Percentiles rank a stretch among this genome's conserved stretches.
Evolutionary conservation across 2,113 vertebrate species (phyloP).

Genomic region (Isichthys henryi): DNA sequence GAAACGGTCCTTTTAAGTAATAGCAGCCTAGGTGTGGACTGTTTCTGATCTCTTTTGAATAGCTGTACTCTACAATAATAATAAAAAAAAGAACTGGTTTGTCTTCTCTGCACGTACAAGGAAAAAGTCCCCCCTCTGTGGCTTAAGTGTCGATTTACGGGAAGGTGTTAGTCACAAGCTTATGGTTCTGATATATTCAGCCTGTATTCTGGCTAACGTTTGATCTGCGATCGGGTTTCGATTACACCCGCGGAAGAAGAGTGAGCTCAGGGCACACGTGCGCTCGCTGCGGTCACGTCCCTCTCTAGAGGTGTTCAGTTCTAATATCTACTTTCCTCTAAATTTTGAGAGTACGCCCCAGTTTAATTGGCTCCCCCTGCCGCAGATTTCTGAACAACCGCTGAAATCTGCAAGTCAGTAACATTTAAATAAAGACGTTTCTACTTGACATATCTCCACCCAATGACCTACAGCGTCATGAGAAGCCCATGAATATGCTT

Average conservation of each 20-base stretch:
- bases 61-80: background rate
- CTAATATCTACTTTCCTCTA: background rate
- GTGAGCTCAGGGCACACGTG: background rate
- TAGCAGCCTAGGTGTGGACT: background rate
- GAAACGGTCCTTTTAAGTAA: background rate
- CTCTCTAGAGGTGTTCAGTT: background rate
- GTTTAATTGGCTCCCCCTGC: background rate
- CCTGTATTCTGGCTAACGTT: background rate
- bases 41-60: background rate
- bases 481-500: background rate
- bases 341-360: background rate
- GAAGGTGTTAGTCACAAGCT: background rate
- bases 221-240: background rate
- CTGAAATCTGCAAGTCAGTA: background rate
- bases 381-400: background rate
- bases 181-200: background rate
- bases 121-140: background rate
- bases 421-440: constrained; percentile 14
- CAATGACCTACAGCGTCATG: background rate
- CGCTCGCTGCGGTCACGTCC: background rate
- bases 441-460: background rate
- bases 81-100: background rate
- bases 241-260: background rate
- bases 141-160: background rate
- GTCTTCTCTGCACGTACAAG: background rate